Base-by-base conservation (phyloP, 2,113 vertebrate genomes). In the Percopsis transmontana region DNA sequence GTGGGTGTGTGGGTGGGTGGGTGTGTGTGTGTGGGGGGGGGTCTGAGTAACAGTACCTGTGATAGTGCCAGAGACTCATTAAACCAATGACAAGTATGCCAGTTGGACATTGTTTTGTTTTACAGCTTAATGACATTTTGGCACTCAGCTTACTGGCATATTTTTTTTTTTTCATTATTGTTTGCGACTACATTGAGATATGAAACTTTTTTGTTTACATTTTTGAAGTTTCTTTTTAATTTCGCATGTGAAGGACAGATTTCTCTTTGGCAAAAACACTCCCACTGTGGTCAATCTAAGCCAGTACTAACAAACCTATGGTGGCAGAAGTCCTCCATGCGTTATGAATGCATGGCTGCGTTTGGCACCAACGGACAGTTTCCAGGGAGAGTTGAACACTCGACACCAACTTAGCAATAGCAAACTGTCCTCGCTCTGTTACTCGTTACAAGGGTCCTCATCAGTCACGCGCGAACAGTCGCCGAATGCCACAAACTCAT, bases 301-400 rank as follows among this genome's bases (percentile, higher is more conserved):
- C 62, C 72, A 62, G 62, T 55, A 81, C 27, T 33, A 68, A 77
- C 65, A 76, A 88, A 80, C 82, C 27, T 33, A 68, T 41, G 70
- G 68, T 79, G 86, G 80, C 81, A 73, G 77, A 70, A 78, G 77
- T 71, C 61, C 58, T 82, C 54, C 78, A 81, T 68, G 62, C n/a
- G 8, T 33, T 60, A 72, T 24, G 74, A 87, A 91, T 77, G 81
- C 79, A 90, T 76, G 88, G 87, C 89, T 90, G 89, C 67, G 33
- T 69, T 77, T 81, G 81, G 80, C 72, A 53, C 56, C 60, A 80
- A 85, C 87, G 88, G 83, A 79, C 70, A 59, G 75, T 89, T 87
- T 86, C 86, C 81, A 78, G 80, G 84, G 83, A 84, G 74, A 79
- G 71, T 72, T 40, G 71, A 83, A 78, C 80, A 87, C 82, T 82